These are phyloP conservation scores for Hermaeophaga mercurialis DNA, from an alignment of 2,888 invertebrate genomes.

Conservation along the genomic window DNA sequence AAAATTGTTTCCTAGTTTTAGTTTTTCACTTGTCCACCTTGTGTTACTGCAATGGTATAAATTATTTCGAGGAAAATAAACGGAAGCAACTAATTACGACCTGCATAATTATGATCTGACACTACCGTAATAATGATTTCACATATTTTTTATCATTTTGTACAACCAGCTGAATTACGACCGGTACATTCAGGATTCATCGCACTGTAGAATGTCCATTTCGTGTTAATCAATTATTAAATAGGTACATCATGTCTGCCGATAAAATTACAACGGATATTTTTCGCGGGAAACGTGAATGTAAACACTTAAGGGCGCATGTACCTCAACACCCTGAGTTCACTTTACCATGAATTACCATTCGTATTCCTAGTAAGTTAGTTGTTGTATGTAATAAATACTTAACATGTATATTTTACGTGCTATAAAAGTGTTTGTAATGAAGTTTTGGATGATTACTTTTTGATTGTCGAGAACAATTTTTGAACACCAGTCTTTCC, in stretches of 20 bases:
- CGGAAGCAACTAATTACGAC: too few relatives aligned
- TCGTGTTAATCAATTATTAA: background rate
- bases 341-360: slow-evolving; percentile 10
- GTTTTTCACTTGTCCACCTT: too few relatives aligned
- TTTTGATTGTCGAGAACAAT: background rate
- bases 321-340: slow-evolving; percentile 23
- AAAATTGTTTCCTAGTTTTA: too few relatives aligned
- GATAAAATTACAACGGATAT: background rate
- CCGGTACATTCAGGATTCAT: too few relatives aligned
- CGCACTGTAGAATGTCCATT: too few relatives aligned
- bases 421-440: slow-evolving; percentile 4
- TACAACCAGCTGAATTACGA: too few relatives aligned
- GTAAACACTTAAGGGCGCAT: slow-evolving; percentile 41
- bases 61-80: too few relatives aligned
- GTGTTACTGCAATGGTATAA: too few relatives aligned
- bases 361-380: slow-evolving; percentile 11
- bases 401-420: background rate
- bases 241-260: background rate
- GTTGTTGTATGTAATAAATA: slow-evolving; percentile 1
- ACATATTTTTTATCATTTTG: too few relatives aligned
- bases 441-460: background rate
- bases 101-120: too few relatives aligned
- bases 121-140: too few relatives aligned
- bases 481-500: background rate
- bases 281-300: slow-evolving; percentile 30